phyloP scores from a whole-genome alignment of 2,888 invertebrate genomes.

The Arge pagana region DNA sequence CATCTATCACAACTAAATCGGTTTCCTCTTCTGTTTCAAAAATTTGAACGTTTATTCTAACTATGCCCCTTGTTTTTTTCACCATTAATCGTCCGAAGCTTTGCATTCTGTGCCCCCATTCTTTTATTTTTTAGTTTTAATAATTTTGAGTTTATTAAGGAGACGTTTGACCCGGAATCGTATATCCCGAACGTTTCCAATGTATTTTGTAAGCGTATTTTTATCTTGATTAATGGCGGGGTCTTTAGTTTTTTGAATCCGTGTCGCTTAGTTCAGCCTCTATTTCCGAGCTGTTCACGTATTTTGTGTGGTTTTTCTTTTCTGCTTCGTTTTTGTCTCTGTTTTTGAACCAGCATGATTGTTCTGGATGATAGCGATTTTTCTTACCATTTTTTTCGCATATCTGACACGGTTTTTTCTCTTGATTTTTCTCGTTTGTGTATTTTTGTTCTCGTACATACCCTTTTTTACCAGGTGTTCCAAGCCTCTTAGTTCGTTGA shows the following conservation, averaged over 20 bases:
- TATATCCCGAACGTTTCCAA: conserved; percentile 27
- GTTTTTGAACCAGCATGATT: not conserved
- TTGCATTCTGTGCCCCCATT: conserved; percentile 16
- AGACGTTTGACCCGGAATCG: conserved; percentile 31
- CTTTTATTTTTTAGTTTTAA: conserved; percentile 24
- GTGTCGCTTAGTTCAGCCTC: conserved; percentile 9
- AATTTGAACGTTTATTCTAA: conserved; percentile 29
- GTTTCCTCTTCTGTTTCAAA: conserved; percentile 28
- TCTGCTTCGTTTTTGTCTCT: conserved; percentile 12
- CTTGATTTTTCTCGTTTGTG: not conserved
- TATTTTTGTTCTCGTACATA: conserved; percentile 1
- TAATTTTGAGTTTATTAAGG: conserved; percentile 31
- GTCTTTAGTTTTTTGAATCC: conserved; percentile 26
- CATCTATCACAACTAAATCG: conserved; percentile 29
- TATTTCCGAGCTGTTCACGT: conserved; percentile 21
- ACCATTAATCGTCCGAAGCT: conserved; percentile 30
- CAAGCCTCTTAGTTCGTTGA: conserved; percentile 6
- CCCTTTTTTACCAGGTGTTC: not conserved
- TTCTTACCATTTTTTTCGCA: conserved; percentile 8
- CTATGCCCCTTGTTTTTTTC: conserved; percentile 28
- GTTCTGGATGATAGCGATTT: conserved; percentile 4
- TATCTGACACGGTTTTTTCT: not conserved
- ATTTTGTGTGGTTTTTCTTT: conserved; percentile 10
- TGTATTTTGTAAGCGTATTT: conserved; percentile 25
- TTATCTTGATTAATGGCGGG: conserved; percentile 30